Evolutionary conservation across 2,888 invertebrate species (phyloP).

Genomic region (Drosophila recens): DNA sequence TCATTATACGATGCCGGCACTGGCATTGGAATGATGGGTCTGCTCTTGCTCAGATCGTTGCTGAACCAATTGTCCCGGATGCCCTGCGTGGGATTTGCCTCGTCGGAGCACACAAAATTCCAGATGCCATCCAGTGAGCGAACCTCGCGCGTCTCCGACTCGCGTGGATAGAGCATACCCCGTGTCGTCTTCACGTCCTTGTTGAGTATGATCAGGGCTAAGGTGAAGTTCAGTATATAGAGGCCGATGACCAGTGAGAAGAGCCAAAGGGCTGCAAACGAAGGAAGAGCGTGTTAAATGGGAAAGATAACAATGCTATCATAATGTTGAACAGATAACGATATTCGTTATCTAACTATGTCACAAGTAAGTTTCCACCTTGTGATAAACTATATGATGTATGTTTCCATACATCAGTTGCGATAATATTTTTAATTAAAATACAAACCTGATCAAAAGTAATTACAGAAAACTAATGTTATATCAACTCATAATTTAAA

Average conservation of each 20-base stretch:
- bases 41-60: conserved; percentile 90
- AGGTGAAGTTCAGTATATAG: conserved; percentile 82
- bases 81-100: conserved; percentile 90
- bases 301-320: background rate
- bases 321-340: background rate
- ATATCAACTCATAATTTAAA: no score
- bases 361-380: background rate
- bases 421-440: background rate
- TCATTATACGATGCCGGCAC: conserved; percentile 99
- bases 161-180: conserved; percentile 86
- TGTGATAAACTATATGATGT: conserved; percentile 22
- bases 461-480: no score
- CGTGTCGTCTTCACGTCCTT: conserved; percentile 76
- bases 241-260: conserved; percentile 82
- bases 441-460: no score
- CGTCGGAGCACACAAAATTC: conserved; percentile 93
- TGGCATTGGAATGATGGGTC: conserved; percentile 94
- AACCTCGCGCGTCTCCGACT: conserved; percentile 93
- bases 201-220: conserved; percentile 84
- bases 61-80: conserved; percentile 92
- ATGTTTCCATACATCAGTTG: background rate
- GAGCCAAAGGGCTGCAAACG: conserved; percentile 78
- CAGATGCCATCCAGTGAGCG: conserved; percentile 94
- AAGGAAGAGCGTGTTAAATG: background rate
- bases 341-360: background rate